Percentiles rank a stretch among this genome's conserved stretches.
These are phyloP conservation scores for Tipula unca DNA, from an alignment of 2,888 invertebrate genomes.

Conservation along the genomic window DNA sequence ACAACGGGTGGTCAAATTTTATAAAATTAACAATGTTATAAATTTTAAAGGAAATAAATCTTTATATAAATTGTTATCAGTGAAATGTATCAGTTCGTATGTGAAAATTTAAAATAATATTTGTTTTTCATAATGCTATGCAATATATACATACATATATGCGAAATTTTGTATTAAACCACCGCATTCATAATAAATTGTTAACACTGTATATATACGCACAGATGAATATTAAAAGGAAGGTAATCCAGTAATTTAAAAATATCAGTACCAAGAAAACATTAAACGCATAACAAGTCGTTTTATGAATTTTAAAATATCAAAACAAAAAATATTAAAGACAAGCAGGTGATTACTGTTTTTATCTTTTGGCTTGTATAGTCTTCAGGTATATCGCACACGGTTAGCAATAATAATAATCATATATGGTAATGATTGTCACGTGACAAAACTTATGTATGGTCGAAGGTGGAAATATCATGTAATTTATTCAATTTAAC, in stretches of 20 bases:
- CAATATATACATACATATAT: not conserved
- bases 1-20: not conserved
- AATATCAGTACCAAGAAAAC: not conserved
- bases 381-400: not conserved
- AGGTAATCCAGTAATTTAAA: not conserved
- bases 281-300: not conserved
- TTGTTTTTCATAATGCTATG: not conserved
- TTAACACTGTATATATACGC: not conserved
- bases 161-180: not conserved
- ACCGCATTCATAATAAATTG: not conserved
- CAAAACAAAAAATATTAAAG: not conserved
- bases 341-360: not conserved
- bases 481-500: not conserved
- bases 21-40: not conserved
- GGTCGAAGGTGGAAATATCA: not conserved
- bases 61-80: not conserved
- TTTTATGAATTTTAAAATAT: not conserved
- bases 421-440: not conserved
- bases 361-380: not conserved
- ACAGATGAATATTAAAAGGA: not conserved
- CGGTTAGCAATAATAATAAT: not conserved
- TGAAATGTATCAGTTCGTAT: not conserved
- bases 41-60: not conserved
- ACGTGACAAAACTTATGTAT: not conserved
- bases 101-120: not conserved